Evolutionary conservation across 2,113 vertebrate species (phyloP).

Genomic region (Balaeniceps rex): DNA sequence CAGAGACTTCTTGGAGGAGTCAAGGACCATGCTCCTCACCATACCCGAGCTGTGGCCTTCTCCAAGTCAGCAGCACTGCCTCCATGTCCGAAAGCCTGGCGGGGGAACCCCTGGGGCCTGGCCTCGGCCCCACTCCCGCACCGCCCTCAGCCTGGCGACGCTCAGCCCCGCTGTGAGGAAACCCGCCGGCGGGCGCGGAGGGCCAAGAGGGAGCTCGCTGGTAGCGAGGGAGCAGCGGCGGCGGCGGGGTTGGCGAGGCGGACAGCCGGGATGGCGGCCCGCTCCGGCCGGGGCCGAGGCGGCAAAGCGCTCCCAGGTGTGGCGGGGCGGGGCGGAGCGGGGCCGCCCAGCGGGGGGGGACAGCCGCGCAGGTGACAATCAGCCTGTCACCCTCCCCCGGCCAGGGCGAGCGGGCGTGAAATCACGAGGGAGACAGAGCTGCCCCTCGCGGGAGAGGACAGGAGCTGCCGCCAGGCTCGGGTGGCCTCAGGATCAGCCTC

Average conservation of each 20-base stretch:
- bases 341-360: neutral
- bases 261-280: neutral
- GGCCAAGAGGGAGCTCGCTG: neutral
- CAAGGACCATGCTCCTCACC: neutral
- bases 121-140: neutral
- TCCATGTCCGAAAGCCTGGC: accelerated
- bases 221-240: neutral
- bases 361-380: neutral
- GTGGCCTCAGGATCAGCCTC: neutral
- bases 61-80: neutral
- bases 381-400: neutral
- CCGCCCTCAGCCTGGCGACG: neutral
- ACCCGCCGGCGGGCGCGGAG: too few relatives aligned
- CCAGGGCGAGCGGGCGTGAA: neutral
- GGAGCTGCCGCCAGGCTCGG: too few relatives aligned
- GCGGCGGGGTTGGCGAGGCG: too few relatives aligned
- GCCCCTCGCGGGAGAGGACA: accelerated
- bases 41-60: accelerated
- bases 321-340: neutral
- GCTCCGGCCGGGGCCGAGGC: neutral
- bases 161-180: neutral
- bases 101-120: neutral
- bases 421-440: neutral
- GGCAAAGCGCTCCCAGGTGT: conserved; percentile 6
- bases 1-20: neutral